Evolutionary conservation across 2,888 invertebrate species (phyloP), one percentile per base, ranked within the genome.

Genomic region (Athalia cordata): DNA sequence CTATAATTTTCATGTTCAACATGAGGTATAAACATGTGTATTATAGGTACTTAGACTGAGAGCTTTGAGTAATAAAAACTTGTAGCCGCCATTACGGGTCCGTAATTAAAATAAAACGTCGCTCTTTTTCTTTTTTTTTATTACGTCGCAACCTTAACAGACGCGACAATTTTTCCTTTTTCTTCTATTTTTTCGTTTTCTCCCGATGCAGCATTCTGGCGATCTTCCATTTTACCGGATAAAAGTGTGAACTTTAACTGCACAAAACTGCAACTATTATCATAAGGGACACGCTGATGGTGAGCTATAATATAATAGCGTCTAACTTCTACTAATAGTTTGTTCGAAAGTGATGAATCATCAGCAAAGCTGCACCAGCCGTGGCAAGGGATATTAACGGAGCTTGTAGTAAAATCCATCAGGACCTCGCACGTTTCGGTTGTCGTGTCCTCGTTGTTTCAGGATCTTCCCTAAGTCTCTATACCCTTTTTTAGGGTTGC

Each of bases 81-180:
- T 29, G 68, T 15, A 55, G 29, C 52, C 68, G 45, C 68, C 68
- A 68, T 68, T 68, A 29, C 29, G 52, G 7, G 15, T 7, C 11
- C 11, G 15, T 68, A 15, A 68, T 68, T 68, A 68, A 68, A 68
- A 68, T 68, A 55, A 68, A 68, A 68, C 68, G 68, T 9, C 11
- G 7, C 52, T 52, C 8, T 68, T 55, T 68, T 65, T 66, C n/a
- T n/a, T n/a, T n/a, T n/a, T n/a, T n/a, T n/a, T n/a, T n/a, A n/a
- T 66, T 66, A 49, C 49, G 5, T 49, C 47, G 13, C 49, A 13
- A 13, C 49, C 4, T n/a, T 13, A 49, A n/a, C 11, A 13, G 64
- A 9, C 45, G 5, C 29, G 47, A 13, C 59, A 5, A 5, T 59
- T 59, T 59, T 7, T 4, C n/a, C n/a, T 11, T 59, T 49, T 47